Conservation (phyloP, 2,113 vertebrate genomes). For the Gobio gobio region DNA sequence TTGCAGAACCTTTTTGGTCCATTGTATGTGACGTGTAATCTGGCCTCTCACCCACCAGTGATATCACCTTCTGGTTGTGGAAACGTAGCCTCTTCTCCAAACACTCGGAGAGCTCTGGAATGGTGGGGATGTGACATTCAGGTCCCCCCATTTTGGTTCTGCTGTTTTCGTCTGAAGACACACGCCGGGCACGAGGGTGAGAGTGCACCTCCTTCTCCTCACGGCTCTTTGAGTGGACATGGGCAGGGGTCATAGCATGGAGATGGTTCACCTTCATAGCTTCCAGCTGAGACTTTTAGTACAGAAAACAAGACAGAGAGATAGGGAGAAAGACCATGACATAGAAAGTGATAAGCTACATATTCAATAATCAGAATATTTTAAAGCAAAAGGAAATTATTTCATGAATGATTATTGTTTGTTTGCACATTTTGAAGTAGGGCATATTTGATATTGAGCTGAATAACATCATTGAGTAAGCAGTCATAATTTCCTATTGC, state of each 20-base stretch:
- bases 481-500: not conserved
- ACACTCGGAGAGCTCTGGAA: constrained; percentile 83
- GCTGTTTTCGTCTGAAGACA: constrained; percentile 73
- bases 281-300: constrained; percentile 78
- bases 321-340: not conserved
- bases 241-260: constrained; percentile 69
- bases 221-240: constrained; percentile 73
- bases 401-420: not conserved
- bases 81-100: constrained; percentile 81
- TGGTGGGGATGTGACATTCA: constrained; percentile 74
- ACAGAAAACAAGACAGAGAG: not conserved
- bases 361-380: not conserved
- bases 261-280: constrained; percentile 76
- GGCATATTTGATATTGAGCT: not conserved
- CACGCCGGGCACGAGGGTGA: constrained; percentile 71
- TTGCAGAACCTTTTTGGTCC: not conserved
- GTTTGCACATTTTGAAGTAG: not conserved
- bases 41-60: constrained; percentile 76
- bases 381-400: not conserved
- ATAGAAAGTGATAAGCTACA: not conserved
- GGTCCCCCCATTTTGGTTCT: constrained; percentile 63
- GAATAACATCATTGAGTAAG: not conserved
- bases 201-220: constrained; percentile 75
- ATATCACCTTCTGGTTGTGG: constrained; percentile 71
- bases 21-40: not conserved